These are phyloP conservation scores for Drosophila macrospina DNA, from an alignment of 2,888 invertebrate species.

Conservation along the genomic window DNA sequence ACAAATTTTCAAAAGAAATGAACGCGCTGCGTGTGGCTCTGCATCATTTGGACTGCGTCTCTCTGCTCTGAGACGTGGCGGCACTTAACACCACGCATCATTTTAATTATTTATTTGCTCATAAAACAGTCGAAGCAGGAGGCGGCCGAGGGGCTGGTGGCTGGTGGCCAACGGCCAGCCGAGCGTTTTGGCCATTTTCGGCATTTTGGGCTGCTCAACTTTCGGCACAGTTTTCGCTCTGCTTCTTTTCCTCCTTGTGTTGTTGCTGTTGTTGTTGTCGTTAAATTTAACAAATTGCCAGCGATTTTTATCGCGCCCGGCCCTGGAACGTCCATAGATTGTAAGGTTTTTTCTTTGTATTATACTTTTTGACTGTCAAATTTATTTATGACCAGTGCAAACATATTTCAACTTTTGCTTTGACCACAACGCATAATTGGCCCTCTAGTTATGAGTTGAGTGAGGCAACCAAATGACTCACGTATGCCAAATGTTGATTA, in stretches of 20 bases:
- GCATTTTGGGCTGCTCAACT: conserved; percentile 53
- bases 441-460: conserved; percentile 59
- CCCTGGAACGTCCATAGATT: conserved; percentile 73
- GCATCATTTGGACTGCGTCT: conserved; percentile 28
- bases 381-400: conserved; percentile 71
- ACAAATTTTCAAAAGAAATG: conserved; percentile 80
- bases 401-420: conserved; percentile 69
- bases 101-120: conserved; percentile 81
- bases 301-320: conserved; percentile 77
- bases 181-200: conserved; percentile 30
- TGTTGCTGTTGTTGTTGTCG: conserved; percentile 62
- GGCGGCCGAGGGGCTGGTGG: conserved; percentile 29
- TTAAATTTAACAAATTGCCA: conserved; percentile 82
- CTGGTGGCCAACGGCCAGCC: conserved; percentile 37
- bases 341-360: conserved; percentile 38
- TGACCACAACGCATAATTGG: conserved; percentile 71
- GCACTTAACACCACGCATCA: conserved; percentile 79
- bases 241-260: not conserved
- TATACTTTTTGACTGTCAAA: conserved; percentile 57
- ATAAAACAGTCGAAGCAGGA: conserved; percentile 73
- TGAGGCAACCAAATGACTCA: conserved; percentile 53
- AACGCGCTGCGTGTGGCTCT: conserved; percentile 71
- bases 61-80: conserved; percentile 56
- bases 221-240: conserved; percentile 68
- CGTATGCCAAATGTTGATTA: conserved; percentile 44